Base-by-base conservation (phyloP, 2,113 vertebrate genomes). In the Brachyhypopomus gauderio region DNA sequence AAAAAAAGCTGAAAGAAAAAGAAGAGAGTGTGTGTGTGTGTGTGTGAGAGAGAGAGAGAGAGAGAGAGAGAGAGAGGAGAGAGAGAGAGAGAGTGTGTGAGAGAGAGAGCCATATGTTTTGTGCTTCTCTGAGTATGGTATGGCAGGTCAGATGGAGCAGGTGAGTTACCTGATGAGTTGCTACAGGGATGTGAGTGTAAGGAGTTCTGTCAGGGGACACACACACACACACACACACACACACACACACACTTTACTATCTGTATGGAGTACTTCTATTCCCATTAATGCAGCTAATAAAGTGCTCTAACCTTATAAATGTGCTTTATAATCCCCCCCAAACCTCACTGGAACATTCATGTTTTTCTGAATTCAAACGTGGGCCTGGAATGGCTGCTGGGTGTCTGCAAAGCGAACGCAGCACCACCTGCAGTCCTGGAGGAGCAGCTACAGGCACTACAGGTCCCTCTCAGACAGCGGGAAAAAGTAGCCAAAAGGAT, bases 401-500 rank as follows among this genome's bases (percentile, higher is more conserved):
- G 2, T 30, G 30, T 30, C 12, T 52, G 12, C 45, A 52, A 12
- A 14, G 45, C 45, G 14, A 52, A 52, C 14, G 45, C 45, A 52
- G 45, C 9, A 3, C 45, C 45, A 8, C 45, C 45, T 52, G 45
- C 45, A 52, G 45, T 12, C 45, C 14, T 14, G 76, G 52, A 78
- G 67, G 56, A 78, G 76, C 48, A 55, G 66, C 17, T 79, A 22
- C 58, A 70, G 48, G 30, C 48, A 17, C 30, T 71, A n/a, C n/a
- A 59, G 59, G 77, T 30, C 66, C 55, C 77, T 59, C n/a, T 52
- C 77, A 70, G 77, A 59, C 66, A 71, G 77, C 64, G 59, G 59
- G 77, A 60, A 70, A 79, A 67, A 30, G 9, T 67, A 38, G 34
- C 55, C 56, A 67, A 78, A 36, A 34, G 52, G 77, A 79, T 79